Conservation (phyloP, 2,113 vertebrate species). For the Albula goreensis region DNA sequence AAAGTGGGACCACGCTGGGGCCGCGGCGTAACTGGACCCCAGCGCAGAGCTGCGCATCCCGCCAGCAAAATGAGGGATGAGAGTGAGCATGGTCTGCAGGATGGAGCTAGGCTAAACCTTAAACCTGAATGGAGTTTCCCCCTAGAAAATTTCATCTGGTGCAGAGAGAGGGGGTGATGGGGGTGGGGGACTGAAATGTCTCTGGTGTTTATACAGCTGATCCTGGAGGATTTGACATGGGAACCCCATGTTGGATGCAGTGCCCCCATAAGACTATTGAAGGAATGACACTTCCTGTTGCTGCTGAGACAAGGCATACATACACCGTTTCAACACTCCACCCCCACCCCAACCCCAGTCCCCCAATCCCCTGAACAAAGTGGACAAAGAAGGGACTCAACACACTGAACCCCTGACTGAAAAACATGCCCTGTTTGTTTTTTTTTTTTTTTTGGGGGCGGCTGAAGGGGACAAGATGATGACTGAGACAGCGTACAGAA, state of each 20-base stretch:
- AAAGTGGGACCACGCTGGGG: background rate
- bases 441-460: background rate
- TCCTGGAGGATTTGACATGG: too few species aligned
- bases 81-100: background rate
- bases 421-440: background rate
- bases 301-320: background rate
- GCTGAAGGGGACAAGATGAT: background rate
- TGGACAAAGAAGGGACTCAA: background rate
- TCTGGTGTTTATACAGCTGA: too few species aligned
- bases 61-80: background rate
- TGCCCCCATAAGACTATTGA: too few species aligned
- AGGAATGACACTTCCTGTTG: background rate
- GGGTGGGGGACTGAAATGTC: too few species aligned
- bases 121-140: too few species aligned
- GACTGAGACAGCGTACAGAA: background rate
- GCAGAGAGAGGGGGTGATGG: background rate
- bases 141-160: too few species aligned
- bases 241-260: too few species aligned
- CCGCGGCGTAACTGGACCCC: conserved; percentile 13
- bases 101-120: too few species aligned
- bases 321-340: too few species aligned
- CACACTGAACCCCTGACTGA: background rate
- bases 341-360: background rate
- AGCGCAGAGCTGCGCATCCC: background rate
- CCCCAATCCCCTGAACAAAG: background rate